Evolutionary conservation across 2,113 vertebrate genomes (phyloP).

Genomic region (Acanthisitta chloris): DNA sequence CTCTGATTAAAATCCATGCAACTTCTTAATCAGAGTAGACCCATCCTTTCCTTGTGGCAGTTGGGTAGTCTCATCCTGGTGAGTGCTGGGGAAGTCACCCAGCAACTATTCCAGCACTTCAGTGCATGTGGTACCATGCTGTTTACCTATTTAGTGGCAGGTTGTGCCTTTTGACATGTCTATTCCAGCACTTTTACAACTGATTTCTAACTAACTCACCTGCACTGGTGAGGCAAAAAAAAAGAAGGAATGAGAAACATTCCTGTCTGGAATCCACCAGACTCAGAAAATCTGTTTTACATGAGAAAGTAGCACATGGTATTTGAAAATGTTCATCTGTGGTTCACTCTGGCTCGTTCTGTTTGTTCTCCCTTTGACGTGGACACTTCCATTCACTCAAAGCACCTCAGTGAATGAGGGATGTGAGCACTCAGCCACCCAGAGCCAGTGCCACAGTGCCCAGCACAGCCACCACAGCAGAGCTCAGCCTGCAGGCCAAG

Average conservation of each 20-base stretch:
- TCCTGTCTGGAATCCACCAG: not conserved
- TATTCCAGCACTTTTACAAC: not conserved
- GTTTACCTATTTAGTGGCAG: not conserved
- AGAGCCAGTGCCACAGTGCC: not conserved
- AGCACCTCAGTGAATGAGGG: not conserved
- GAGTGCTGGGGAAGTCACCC: not conserved
- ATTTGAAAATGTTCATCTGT: rapidly evolving
- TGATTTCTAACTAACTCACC: not conserved
- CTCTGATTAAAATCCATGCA: rapidly evolving
- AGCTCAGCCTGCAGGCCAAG: not conserved
- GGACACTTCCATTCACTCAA: not conserved
- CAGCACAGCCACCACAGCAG: not conserved
- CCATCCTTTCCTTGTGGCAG: not conserved
- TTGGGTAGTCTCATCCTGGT: rapidly evolving
- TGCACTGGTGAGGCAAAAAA: not conserved
- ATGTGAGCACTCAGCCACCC: not conserved
- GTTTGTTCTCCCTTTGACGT: not conserved
- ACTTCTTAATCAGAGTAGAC: not conserved
- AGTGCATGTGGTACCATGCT: not conserved
- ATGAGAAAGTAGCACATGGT: not conserved
- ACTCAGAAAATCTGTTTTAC: not conserved
- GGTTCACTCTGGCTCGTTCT: not conserved
- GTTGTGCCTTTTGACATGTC: not conserved
- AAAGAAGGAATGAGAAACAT: not conserved
- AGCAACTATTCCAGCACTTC: not conserved